Evolutionary conservation across 2,888 invertebrate species (phyloP).

Genomic region (Melangyna quadrimaculata): DNA sequence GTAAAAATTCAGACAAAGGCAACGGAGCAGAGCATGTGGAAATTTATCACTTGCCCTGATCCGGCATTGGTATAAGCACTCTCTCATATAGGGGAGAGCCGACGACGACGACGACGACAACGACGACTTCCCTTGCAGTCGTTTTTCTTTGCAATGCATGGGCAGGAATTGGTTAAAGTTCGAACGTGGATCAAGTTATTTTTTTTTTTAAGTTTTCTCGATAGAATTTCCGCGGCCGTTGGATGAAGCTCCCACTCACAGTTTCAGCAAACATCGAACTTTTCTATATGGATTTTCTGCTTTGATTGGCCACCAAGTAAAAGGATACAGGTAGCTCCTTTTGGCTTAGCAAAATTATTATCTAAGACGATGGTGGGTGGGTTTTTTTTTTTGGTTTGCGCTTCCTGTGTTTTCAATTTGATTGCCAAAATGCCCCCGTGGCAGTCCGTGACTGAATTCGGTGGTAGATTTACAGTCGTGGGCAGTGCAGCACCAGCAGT

Average conservation of each 20-base stretch:
- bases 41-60: conserved; percentile 50
- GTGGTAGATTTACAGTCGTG: not conserved
- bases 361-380: conserved; percentile 3
- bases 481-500: conserved; percentile 6
- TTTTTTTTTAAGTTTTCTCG: not conserved
- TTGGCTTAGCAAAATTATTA: not conserved
- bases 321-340: conserved; percentile 6
- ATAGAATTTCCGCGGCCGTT: not conserved
- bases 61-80: conserved; percentile 20
- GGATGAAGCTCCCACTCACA: conserved; percentile 41
- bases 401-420: conserved; percentile 33
- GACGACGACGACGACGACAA: not conserved
- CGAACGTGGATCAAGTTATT: conserved; percentile 22
- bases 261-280: conserved; percentile 51
- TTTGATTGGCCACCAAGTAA: conserved; percentile 31
- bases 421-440: conserved; percentile 34
- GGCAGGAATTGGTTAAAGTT: conserved; percentile 49
- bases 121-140: not conserved
- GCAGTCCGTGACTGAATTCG: conserved; percentile 50
- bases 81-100: too few species aligned
- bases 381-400: not conserved
- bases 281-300: conserved; percentile 47
- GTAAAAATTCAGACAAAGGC: not conserved
- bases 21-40: conserved; percentile 13
- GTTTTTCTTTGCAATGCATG: conserved; percentile 49